Base-by-base conservation (phyloP, 2,797 vertebrate genomes). In the Botia almorhae region DNA sequence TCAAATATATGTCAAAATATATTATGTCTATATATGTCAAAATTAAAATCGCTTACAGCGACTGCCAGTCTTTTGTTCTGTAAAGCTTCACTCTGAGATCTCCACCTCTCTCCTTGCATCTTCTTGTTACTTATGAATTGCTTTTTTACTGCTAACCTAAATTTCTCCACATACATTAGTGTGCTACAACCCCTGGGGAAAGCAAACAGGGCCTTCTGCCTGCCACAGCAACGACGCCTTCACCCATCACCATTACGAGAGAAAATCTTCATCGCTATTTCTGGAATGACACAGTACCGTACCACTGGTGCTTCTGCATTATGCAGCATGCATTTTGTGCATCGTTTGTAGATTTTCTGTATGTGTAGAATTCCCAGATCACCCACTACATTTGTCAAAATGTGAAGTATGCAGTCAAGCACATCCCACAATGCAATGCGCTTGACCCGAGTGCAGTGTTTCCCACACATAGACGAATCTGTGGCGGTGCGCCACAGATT, bases 71-170 rank as follows among this genome's bases (percentile, higher is more conserved):
- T 21, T 11, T 8, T 58, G 55, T 26, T 26, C 55, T 23, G 21
- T 26, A 21, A 14, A 60, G 12, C 11, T 23, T 23, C 12, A 26
- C 3, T 60, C 11, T 1, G 14, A 61, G 4, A 14, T 14, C 13
- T 60, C 12, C 12, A 14, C 58, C 4, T 55, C 17, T 55, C 5
- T 23, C 21, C 26, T 33, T 33, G 23, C 33, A 7, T 17, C 5
- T 64, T n/a, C 7, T 16, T 39, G 63, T 39, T 33, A 10, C 14
- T 36, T 4, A 65, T 65, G n/a, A 16, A 48, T 53, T 33, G n/a
- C 29, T 65, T 36, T 51, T 19, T 51, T 56, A 51, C 39, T 7
- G 76, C 17, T 53, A 63, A 71, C 76, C 68, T 53, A n/a, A 39
- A 64, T 39, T 10, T 39, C 7, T 67, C 48, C 8, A n/a, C 14